Percentiles rank a stretch among this genome's conserved stretches.
phyloP scores from a whole-genome alignment of 2,113 vertebrate genomes.

The Apeltes quadracus region DNA sequence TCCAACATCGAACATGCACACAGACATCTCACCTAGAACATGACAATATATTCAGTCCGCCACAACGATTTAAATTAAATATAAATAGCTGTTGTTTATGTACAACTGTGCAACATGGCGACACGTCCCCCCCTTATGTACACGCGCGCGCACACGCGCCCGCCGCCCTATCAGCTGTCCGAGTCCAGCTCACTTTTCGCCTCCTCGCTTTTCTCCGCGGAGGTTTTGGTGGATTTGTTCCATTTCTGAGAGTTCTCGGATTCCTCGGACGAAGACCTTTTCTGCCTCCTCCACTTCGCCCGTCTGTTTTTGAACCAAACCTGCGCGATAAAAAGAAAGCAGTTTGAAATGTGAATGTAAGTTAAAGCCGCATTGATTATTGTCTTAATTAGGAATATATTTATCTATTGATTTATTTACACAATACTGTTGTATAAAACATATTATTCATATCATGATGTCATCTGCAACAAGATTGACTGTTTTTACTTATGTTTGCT shows the following conservation, averaged over 20 bases:
- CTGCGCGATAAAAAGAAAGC: conserved; percentile 67
- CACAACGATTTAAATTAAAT: conserved; percentile 80
- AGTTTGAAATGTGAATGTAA: conserved; percentile 11
- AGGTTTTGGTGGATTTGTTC: conserved; percentile 87
- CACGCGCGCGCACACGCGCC: background rate
- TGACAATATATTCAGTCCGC: conserved; percentile 52
- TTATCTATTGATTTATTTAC: background rate
- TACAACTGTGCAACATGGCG: conserved; percentile 89
- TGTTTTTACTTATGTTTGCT: background rate
- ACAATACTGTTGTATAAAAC: background rate
- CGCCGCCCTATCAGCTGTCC: conserved; percentile 88
- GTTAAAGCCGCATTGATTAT: background rate
- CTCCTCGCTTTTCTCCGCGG: conserved; percentile 88
- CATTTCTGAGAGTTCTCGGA: conserved; percentile 95
- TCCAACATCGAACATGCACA: conserved; percentile 48
- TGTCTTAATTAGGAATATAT: background rate
- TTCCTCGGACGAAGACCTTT: conserved; percentile 95
- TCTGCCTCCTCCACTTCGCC: conserved; percentile 97
- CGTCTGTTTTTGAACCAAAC: conserved; percentile 99
- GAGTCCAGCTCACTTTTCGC: conserved; percentile 94
- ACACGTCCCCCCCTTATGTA: conserved; percentile 71
- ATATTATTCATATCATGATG: background rate
- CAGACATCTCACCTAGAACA: conserved; percentile 66
- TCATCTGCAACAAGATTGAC: background rate
- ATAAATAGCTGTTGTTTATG: conserved; percentile 81